A percentile compares a stretch with the other conserved stretches of the same genome.
These are phyloP conservation scores for Maniola jurtina DNA, from an alignment of 1,140 invertebrate species.

Conservation along the genomic window DNA sequence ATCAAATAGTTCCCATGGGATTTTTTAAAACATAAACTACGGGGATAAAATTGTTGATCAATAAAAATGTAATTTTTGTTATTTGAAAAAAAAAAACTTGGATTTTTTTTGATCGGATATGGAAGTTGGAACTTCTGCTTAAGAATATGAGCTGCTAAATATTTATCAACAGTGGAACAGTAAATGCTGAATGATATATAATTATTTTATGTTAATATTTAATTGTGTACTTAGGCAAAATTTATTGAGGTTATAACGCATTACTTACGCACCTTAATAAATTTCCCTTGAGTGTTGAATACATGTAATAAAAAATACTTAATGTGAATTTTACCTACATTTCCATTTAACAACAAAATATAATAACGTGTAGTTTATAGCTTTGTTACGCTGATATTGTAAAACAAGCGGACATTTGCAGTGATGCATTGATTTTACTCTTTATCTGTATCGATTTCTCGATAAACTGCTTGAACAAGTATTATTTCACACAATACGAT, in stretches of 20 bases:
- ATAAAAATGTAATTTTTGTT: too few relatives aligned
- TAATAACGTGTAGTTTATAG: neutral
- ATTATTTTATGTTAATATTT: neutral
- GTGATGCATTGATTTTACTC: conserved; percentile 10
- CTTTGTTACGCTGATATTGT: conserved; percentile 6
- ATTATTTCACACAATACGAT: conserved; percentile 1
- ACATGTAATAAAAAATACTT: too few relatives aligned
- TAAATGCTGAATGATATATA: neutral
- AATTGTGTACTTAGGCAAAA: neutral
- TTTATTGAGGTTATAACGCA: neutral
- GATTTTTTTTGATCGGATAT: too few relatives aligned
- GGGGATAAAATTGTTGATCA: too few relatives aligned
- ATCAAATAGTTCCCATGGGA: too few relatives aligned
- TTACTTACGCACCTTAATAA: neutral
- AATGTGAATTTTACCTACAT: too few relatives aligned
- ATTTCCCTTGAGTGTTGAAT: neutral
- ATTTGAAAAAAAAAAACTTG: too few relatives aligned
- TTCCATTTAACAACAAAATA: too few relatives aligned
- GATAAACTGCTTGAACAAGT: conserved; percentile 5
- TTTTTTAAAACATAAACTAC: too few relatives aligned
- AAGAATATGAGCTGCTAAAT: too few relatives aligned
- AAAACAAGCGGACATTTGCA: conserved; percentile 7
- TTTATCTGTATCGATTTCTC: conserved; percentile 9
- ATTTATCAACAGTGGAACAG: too few relatives aligned
- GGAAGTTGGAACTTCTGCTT: too few relatives aligned